These are phyloP conservation scores for Sminthurides bifidus DNA, from an alignment of 1,140 invertebrate species.

Conservation along the genomic window DNA sequence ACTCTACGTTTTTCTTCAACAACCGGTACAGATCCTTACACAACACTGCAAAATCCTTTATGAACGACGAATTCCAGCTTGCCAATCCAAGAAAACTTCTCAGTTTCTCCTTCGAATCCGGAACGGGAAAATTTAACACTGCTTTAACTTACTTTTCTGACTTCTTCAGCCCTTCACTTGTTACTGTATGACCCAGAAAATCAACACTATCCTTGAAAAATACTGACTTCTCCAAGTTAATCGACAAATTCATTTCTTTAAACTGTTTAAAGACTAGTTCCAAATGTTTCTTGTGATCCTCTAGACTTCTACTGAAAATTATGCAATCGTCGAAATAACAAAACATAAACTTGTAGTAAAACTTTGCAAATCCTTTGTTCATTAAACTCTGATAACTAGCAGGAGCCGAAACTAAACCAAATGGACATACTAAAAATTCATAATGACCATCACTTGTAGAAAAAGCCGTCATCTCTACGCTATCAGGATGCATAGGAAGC, in stretches of 20 bases:
- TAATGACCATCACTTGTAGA: slow-evolving; percentile 32
- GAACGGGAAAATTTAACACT: slow-evolving; percentile 28
- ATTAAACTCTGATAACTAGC: slow-evolving; percentile 37
- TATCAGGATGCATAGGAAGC: slow-evolving; percentile 33
- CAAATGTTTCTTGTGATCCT: slow-evolving; percentile 38
- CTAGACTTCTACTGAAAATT: slow-evolving; percentile 35
- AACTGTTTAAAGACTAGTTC: slow-evolving; percentile 35
- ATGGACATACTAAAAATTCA: slow-evolving; percentile 35
- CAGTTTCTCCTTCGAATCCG: slow-evolving; percentile 20
- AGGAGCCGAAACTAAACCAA: slow-evolving; percentile 37
- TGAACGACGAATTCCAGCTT: slow-evolving; percentile 28
- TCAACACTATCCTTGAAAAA: slow-evolving; percentile 36
- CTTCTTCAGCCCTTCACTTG: slow-evolving; percentile 34
- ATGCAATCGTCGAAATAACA: slow-evolving; percentile 43
- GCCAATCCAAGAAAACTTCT: slow-evolving; percentile 34
- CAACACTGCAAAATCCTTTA: slow-evolving; percentile 24
- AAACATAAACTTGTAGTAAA: slow-evolving; percentile 21
- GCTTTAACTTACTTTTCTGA: slow-evolving; percentile 34
- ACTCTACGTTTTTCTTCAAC: slow-evolving; percentile 6
- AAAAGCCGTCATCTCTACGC: slow-evolving; percentile 38
- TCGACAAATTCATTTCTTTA: slow-evolving; percentile 36
- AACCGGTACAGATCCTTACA: slow-evolving; percentile 26
- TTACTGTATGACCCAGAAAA: slow-evolving; percentile 36
- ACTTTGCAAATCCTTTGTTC: slow-evolving; percentile 32
- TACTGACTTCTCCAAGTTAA: slow-evolving; percentile 39